These are phyloP conservation scores for Polydrusus cervinus DNA, from an alignment of 2,888 invertebrate genomes.

Conservation along the genomic window DNA sequence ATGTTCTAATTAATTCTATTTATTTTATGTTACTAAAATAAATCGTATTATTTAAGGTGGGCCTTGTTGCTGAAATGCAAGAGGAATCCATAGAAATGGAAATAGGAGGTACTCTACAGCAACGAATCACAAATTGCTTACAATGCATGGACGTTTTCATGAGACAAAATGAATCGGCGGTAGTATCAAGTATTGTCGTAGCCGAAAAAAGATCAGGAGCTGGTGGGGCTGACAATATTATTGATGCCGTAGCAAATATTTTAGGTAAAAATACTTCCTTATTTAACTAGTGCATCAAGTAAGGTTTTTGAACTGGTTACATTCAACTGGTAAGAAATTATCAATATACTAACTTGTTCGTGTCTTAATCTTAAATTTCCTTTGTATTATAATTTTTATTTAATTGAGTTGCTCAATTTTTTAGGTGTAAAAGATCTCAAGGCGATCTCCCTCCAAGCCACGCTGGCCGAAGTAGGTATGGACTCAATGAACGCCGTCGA, in stretches of 20 bases:
- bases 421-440: constrained; percentile 74
- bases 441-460: constrained; percentile 80
- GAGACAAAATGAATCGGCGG: constrained; percentile 74
- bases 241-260: constrained; percentile 79
- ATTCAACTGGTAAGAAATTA: no score
- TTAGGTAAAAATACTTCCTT: constrained; percentile 72
- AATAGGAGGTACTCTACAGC: constrained; percentile 79
- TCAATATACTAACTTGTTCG: no score
- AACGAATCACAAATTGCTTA: constrained; percentile 79
- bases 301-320: no score
- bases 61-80: constrained; percentile 77
- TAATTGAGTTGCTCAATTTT: neutral
- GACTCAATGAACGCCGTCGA: constrained; percentile 98
- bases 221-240: constrained; percentile 78
- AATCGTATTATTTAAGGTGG: constrained; percentile 70
- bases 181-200: constrained; percentile 89
- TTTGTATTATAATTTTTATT: no score
- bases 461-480: constrained; percentile 94
- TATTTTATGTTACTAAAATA: neutral
- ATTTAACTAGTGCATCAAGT: neutral
- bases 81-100: constrained; percentile 69
- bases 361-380: neutral
- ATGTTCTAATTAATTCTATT: neutral
- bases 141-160: constrained; percentile 81
- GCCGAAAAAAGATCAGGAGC: constrained; percentile 83